Evolutionary conservation across 2,888 invertebrate species (phyloP), one percentile per base, ranked within the genome.

Genomic region (Andricus curvator): DNA sequence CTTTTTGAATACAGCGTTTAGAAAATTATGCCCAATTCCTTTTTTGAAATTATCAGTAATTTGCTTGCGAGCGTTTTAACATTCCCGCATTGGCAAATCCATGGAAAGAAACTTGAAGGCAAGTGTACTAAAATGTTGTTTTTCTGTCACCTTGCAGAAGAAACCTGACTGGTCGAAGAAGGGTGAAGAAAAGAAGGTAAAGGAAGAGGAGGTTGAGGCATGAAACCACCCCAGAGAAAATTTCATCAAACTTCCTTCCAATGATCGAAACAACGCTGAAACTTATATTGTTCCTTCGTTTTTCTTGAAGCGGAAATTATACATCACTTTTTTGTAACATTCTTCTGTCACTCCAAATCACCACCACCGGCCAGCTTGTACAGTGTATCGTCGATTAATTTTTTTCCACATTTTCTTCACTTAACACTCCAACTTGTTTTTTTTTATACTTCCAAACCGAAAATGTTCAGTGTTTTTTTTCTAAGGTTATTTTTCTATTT

Each of bases 151-250:
- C 94, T 95, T 95, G 91, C 96, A 97, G 97, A 97, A 97, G 95
- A 98, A 98, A 94, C 97, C 97, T 91, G 98, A 98, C 94, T 98
- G 97, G 97, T 97, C 97, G 93, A 98, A 98, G 95, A 97, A 97
- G 93, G 97, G 96, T 92, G 97, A 97, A 91, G 95, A 96, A 94
- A 95, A 95, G 94, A 97, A 97, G 96, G 95, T 95, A 94, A 96
- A 96, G 95, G 97, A 96, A 94, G 97, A 96, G 94, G 96, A 96
- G 94, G 95, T 95, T 93, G 97, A 97, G 94, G 97, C 97, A 96
- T 97, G 96, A 96, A 93, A 87, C 85, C 79, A 82, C 67, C 82
- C 79, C 78, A 82, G 81, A 22, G 79, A 83, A 82, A 82, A 78
- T 81, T 85, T 79, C 83, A 81, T 82, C 78, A 83, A 77, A 82